Evolutionary conservation across 2,113 vertebrate species (phyloP).

Genomic region (Silurus glanis): DNA sequence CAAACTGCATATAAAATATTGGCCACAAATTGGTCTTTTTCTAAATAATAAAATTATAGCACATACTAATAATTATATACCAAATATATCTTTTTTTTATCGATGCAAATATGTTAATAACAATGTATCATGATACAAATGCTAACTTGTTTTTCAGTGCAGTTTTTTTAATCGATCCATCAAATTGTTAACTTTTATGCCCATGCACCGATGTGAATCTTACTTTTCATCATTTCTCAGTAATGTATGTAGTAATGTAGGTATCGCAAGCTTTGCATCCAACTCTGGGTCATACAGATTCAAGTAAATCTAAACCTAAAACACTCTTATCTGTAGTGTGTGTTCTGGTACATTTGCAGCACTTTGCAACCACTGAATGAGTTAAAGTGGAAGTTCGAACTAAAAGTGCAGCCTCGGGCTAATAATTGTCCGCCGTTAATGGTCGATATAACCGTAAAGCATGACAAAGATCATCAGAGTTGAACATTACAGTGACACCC

Average conservation of each 20-base stretch:
- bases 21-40: too few species aligned
- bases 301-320: not conserved
- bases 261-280: not conserved
- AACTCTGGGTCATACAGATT: too few species aligned
- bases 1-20: too few species aligned
- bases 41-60: too few species aligned
- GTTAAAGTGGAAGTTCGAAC: not conserved
- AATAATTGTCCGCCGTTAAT: not conserved
- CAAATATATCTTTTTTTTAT: too few species aligned
- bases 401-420: not conserved
- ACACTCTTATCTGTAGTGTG: not conserved
- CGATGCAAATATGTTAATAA: too few species aligned
- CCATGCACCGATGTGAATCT: too few species aligned
- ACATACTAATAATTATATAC: too few species aligned
- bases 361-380: not conserved
- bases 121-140: too few species aligned
- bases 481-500: slow-evolving; percentile 40
- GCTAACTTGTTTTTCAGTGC: too few species aligned
- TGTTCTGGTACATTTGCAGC: not conserved
- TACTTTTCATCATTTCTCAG: not conserved
- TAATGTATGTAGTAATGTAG: not conserved
- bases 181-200: too few species aligned
- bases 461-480: slow-evolving; percentile 12
- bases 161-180: too few species aligned
- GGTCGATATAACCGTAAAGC: slow-evolving; percentile 29